Percentiles rank a stretch among this genome's conserved stretches.
Conservation (phyloP, 2,797 vertebrate species). For the Parauchenoglanis punctatus region DNA sequence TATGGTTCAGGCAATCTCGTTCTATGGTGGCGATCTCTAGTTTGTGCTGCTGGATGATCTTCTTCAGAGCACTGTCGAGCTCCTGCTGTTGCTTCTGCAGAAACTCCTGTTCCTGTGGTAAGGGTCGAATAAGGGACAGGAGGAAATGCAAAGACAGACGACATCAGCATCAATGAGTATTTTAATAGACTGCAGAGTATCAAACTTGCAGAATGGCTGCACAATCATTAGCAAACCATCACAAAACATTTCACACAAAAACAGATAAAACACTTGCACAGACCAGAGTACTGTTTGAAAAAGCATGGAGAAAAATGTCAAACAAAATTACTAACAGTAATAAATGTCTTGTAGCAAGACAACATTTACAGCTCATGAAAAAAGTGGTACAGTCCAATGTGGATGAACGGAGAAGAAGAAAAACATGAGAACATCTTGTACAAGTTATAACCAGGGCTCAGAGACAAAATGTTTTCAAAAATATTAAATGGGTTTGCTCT, state of each 20-base stretch:
- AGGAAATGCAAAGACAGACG: slow-evolving; percentile 17
- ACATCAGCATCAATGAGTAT: background rate
- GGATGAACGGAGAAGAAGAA: slow-evolving; percentile 28
- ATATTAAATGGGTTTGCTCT: background rate
- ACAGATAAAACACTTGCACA: slow-evolving; percentile 53
- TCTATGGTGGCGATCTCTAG: slow-evolving; percentile 94
- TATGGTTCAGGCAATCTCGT: slow-evolving; percentile 94
- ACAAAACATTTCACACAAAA: slow-evolving; percentile 46
- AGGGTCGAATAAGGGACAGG: slow-evolving; percentile 7
- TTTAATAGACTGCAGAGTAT: background rate
- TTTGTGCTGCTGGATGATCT: slow-evolving; percentile 98
- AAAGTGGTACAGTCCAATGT: slow-evolving; percentile 44
- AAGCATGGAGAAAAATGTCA: slow-evolving; percentile 40
- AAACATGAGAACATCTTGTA: slow-evolving; percentile 22
- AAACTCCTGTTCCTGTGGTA: slow-evolving; percentile 93
- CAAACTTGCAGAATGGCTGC: slow-evolving; percentile 1
- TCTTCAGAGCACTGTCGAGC: slow-evolving; percentile 93
- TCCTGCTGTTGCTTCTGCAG: slow-evolving; percentile 98
- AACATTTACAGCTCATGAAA: slow-evolving; percentile 47
- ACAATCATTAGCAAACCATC: slow-evolving; percentile 41
- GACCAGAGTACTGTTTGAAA: slow-evolving; percentile 40
- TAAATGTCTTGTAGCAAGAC: slow-evolving; percentile 43
- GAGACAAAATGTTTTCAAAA: background rate
- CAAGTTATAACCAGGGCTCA: slow-evolving; percentile 24
- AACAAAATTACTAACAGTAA: slow-evolving; percentile 40